phyloP scores from a whole-genome alignment of 2,113 vertebrate genomes.

The Eulemur rufifrons region DNA sequence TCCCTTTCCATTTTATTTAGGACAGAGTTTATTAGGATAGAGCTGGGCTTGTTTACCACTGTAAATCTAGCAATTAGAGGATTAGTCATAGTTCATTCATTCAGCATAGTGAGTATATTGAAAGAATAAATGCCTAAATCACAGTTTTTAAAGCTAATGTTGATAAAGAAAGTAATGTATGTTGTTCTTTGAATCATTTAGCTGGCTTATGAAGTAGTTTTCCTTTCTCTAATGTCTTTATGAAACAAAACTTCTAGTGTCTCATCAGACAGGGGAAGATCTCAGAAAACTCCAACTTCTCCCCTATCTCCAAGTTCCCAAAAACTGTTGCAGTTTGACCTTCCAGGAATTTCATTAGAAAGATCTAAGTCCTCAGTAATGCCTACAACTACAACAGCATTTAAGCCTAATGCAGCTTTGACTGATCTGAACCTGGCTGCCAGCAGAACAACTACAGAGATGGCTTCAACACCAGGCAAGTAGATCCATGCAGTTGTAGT shows the following conservation, averaged over 20 bases:
- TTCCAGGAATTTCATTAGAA: conserved; percentile 73
- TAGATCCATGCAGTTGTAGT: not conserved
- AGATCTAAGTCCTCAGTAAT: conserved; percentile 77
- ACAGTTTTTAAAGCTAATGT: conserved; percentile 36
- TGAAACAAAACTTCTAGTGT: conserved; percentile 80
- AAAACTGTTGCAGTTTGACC: conserved; percentile 80
- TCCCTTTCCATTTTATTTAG: not conserved
- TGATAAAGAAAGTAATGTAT: not conserved
- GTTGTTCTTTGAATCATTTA: not conserved
- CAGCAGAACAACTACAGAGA: conserved; percentile 58
- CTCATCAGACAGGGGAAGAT: conserved; percentile 83
- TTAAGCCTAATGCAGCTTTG: conserved; percentile 68
- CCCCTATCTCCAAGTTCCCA: conserved; percentile 83
- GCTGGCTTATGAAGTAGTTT: not conserved
- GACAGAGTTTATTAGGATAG: not conserved
- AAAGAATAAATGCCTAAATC: not conserved
- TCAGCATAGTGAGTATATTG: not conserved
- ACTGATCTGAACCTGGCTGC: conserved; percentile 65
- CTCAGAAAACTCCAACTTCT: conserved; percentile 81
- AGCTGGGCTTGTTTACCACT: not conserved
- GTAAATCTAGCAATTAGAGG: not conserved
- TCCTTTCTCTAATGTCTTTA: conserved; percentile 47
- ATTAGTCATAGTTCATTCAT: not conserved
- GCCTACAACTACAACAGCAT: conserved; percentile 51
- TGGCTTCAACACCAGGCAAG: conserved; percentile 74